A percentile compares a stretch with the other conserved stretches of the same genome.
Evolutionary conservation across 2,888 invertebrate species (phyloP).

Genomic region (Pristionchus maxplancki): DNA sequence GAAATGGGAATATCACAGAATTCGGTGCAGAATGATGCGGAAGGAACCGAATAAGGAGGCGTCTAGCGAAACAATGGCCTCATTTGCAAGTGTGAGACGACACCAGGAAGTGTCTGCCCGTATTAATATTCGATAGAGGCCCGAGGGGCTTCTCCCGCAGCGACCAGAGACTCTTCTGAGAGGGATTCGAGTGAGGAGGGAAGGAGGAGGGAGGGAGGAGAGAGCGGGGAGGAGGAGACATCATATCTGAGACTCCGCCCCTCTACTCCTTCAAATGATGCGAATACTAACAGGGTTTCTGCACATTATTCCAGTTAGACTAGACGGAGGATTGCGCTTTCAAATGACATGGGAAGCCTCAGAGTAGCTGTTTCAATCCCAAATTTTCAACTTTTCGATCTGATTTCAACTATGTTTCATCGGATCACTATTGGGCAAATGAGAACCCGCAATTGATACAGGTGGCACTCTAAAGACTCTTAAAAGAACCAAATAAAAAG

Average conservation of each 20-base stretch:
- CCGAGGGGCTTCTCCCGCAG: not conserved
- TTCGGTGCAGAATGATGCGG: no score
- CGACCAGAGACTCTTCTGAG: not conserved
- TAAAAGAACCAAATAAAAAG: not conserved
- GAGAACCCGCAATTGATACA: no score
- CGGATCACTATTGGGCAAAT: not conserved
- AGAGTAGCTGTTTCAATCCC: not conserved
- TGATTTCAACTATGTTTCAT: not conserved
- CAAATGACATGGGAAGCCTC: not conserved
- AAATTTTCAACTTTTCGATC: no score
- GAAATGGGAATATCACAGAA: no score
- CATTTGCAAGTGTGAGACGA: not conserved
- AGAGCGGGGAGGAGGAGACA: not conserved
- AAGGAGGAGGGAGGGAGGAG: not conserved
- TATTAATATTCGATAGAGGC: constrained; percentile 13
- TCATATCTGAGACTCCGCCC: constrained; percentile 13
- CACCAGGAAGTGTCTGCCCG: not conserved
- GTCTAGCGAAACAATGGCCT: not conserved
- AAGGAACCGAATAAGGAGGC: no score
- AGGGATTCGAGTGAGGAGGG: not conserved
- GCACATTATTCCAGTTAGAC: not conserved
- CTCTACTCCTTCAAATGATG: not conserved
- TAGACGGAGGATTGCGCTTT: not conserved
- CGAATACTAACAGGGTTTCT: not conserved
- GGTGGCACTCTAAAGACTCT: no score